Evolutionary conservation across 2,797 vertebrate species (phyloP).

Genomic region (Perdix hodgsoniae): DNA sequence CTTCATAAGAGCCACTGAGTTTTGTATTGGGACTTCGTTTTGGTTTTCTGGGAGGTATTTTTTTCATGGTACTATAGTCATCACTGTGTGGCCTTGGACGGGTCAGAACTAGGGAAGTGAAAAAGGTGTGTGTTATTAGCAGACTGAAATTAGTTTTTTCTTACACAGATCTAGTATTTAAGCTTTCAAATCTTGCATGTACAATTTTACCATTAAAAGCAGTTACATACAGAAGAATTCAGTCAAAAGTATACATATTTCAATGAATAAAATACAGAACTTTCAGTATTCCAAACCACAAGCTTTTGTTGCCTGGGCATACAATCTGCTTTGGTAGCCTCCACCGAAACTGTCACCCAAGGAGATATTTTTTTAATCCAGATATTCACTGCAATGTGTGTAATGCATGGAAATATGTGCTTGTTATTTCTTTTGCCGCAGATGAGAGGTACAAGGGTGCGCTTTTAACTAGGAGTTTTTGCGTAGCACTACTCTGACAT

Average conservation of each 20-base stretch:
- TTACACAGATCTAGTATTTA: not conserved
- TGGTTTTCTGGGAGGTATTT: slow-evolving; percentile 96
- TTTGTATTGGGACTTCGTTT: slow-evolving; percentile 96
- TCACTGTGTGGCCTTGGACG: slow-evolving; percentile 97
- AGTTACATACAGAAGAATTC: not conserved
- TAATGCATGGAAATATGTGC: not conserved
- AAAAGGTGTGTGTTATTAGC: slow-evolving; percentile 37
- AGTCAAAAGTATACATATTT: not conserved
- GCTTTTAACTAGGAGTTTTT: not conserved
- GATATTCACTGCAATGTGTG: not conserved
- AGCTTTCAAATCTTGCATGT: not conserved
- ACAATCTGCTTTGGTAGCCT: not conserved
- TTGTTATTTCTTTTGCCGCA: not conserved
- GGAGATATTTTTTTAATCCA: not conserved
- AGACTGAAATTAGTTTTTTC: not conserved
- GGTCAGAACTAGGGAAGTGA: slow-evolving; percentile 79
- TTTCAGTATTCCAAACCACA: not conserved
- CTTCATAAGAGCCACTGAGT: slow-evolving; percentile 94
- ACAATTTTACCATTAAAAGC: not conserved
- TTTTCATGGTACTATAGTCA: slow-evolving; percentile 96
- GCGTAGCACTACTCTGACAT: not conserved
- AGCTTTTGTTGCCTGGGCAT: not conserved
- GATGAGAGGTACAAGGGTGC: not conserved
- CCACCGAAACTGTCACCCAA: not conserved
- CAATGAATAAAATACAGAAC: not conserved